These are phyloP conservation scores for Scelioninae gen. 1 DNA, from an alignment of 2,888 invertebrate genomes.

Conservation along the genomic window DNA sequence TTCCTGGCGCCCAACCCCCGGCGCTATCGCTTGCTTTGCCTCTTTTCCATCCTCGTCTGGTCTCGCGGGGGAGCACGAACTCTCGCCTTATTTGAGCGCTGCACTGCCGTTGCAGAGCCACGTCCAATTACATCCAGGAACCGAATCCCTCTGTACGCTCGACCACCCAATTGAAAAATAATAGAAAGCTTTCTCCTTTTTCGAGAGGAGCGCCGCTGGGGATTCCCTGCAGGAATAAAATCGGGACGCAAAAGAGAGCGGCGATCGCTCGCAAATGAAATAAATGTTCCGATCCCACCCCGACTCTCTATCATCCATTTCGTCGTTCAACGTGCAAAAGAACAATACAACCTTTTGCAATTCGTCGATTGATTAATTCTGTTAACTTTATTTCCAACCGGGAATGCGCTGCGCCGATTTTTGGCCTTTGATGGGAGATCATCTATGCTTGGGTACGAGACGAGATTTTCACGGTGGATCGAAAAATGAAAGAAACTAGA, in stretches of 20 bases:
- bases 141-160: constrained; percentile 79
- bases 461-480: no score
- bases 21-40: constrained; percentile 22
- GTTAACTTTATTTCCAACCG: constrained; percentile 23
- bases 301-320: constrained; percentile 20
- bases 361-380: constrained; percentile 39
- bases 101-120: constrained; percentile 76
- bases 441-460: neutral
- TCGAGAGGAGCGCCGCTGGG: constrained; percentile 60
- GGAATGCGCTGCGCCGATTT: constrained; percentile 7
- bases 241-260: constrained; percentile 70
- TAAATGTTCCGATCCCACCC: constrained; percentile 53
- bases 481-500: no score
- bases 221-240: constrained; percentile 75
- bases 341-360: constrained; percentile 39
- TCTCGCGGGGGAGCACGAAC: constrained; percentile 36
- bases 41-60: constrained; percentile 36
- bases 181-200: constrained; percentile 78
- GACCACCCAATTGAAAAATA: constrained; percentile 83
- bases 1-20: no score
- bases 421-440: neutral
- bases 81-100: constrained; percentile 59
- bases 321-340: constrained; percentile 26
- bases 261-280: constrained; percentile 61
- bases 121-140: constrained; percentile 82